A percentile compares a stretch with the other conserved stretches of the same genome.
phyloP scores from a whole-genome alignment of 2,888 invertebrate species.

The Scaptomyza flava region DNA sequence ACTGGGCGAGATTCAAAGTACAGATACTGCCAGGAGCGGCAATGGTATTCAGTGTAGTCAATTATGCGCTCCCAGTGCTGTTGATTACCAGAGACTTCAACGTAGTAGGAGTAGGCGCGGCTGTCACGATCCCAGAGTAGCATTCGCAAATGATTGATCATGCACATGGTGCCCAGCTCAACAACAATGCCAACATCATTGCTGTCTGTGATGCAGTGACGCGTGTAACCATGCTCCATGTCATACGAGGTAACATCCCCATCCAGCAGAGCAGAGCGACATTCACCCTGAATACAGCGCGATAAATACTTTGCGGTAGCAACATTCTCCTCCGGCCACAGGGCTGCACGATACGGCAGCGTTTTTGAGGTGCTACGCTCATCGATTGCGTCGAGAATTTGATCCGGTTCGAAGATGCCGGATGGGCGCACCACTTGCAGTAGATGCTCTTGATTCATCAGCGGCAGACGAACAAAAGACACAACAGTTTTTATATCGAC shows the following conservation, averaged over 20 bases:
- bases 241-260: slow-evolving; percentile 95
- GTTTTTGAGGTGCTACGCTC: slow-evolving; percentile 92
- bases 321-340: slow-evolving; percentile 95
- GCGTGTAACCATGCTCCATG: slow-evolving; percentile 96
- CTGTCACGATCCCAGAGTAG: slow-evolving; percentile 97
- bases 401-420: slow-evolving; percentile 93
- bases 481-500: slow-evolving; percentile 85
- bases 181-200: slow-evolving; percentile 92
- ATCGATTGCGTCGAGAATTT: slow-evolving; percentile 96
- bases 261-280: slow-evolving; percentile 94
- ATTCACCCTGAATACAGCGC: slow-evolving; percentile 95
- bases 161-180: slow-evolving; percentile 92
- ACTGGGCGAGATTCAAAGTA: slow-evolving; percentile 96
- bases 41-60: slow-evolving; percentile 96
- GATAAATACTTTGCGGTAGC: slow-evolving; percentile 92
- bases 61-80: slow-evolving; percentile 97
- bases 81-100: slow-evolving; percentile 96
- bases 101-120: slow-evolving; percentile 86
- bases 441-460: slow-evolving; percentile 95
- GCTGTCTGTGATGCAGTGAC: slow-evolving; percentile 92
- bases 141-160: slow-evolving; percentile 96
- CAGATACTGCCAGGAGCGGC: slow-evolving; percentile 98
- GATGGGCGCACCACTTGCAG: slow-evolving; percentile 95
- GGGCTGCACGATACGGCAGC: slow-evolving; percentile 92
- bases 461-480: slow-evolving; percentile 90